Base-by-base conservation (phyloP, 1,140 invertebrate genomes). In the Carposina sasakii region DNA sequence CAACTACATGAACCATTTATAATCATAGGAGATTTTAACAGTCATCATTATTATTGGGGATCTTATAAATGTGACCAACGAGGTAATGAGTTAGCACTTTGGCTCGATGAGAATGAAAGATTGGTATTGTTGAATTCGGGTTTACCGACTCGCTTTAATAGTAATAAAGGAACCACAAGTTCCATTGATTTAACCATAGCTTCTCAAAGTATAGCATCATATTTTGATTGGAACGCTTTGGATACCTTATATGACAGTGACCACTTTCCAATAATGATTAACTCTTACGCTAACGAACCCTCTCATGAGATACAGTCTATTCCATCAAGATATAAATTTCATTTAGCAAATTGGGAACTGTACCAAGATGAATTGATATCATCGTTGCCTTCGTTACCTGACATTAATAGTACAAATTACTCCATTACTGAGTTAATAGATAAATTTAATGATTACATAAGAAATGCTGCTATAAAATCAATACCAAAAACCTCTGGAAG, bases 1-100 rank as follows among this genome's bases (percentile, higher is more conserved):
- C 67, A 76, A 66, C 37, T 81, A 12, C 63, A 61, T 5, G 51
- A 37, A 46, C 68, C 62, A 8, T 79, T 62, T 31, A 45, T 76
- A 23, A 23, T 70, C 21, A 6, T 66, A 6, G 61, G 63, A 0
- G 71, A 75, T 26, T 71, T 76, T 31, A 77, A 76, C 24, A 60
- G 55, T 19, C 67, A 76, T 30, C 73, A 66, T 42, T 44, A 26
- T n/a, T 20, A 63, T 28, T 81, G 65, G 68, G 70, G 67, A 1
- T 68, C 67, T n/a, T 33, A 58, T 9, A 62, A 63, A 56, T 52
- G 41, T 21, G 60, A 73, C 33, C 10, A 8, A 8, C 49, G 67
- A 53, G 66, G 66, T 34, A 56, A 53, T 53, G 61, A 46, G 23
- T 49, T 71, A 26, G 63, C 56, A 46, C 56, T 57, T 10, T 60